These are phyloP conservation scores for Paratilapia polleni DNA, from an alignment of 2,113 vertebrate species.

Conservation along the genomic window DNA sequence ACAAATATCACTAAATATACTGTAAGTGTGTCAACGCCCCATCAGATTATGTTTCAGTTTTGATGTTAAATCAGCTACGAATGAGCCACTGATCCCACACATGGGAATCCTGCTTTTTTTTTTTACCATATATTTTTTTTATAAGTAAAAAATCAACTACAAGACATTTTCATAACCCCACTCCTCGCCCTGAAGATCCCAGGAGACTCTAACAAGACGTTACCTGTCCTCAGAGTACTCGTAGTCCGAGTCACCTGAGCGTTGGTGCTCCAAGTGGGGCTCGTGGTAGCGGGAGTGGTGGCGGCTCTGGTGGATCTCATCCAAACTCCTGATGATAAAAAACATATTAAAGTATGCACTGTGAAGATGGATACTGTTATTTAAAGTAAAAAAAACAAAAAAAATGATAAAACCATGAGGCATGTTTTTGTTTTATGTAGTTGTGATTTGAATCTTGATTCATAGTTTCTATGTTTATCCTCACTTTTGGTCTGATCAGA, in stretches of 20 bases:
- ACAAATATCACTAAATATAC: not conserved
- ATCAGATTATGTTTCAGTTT: not conserved
- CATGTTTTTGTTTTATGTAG: not conserved
- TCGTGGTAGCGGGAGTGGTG: constrained; percentile 92
- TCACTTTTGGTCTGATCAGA: accelerated
- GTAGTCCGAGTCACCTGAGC: constrained; percentile 90
- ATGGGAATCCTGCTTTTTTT: not conserved
- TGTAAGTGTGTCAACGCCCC: not conserved
- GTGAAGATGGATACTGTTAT: not conserved
- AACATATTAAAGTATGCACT: not conserved
- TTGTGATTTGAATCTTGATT: not conserved
- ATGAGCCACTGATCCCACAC: accelerated
- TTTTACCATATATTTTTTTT: not conserved
- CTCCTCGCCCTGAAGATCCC: not conserved
- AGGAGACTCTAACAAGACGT: constrained; percentile 32
- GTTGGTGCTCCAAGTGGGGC: constrained; percentile 87
- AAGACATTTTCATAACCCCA: not conserved
- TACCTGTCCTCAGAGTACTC: constrained; percentile 99
- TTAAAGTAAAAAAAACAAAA: not conserved
- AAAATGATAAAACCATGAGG: not conserved
- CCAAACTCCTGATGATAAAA: constrained; percentile 88
- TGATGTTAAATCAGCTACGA: not conserved
- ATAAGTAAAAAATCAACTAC: not conserved
- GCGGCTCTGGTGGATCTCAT: constrained; percentile 97
- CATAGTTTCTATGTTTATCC: not conserved